phyloP scores from a whole-genome alignment of 2,113 vertebrate genomes.

The Sphyrna mokarran region DNA sequence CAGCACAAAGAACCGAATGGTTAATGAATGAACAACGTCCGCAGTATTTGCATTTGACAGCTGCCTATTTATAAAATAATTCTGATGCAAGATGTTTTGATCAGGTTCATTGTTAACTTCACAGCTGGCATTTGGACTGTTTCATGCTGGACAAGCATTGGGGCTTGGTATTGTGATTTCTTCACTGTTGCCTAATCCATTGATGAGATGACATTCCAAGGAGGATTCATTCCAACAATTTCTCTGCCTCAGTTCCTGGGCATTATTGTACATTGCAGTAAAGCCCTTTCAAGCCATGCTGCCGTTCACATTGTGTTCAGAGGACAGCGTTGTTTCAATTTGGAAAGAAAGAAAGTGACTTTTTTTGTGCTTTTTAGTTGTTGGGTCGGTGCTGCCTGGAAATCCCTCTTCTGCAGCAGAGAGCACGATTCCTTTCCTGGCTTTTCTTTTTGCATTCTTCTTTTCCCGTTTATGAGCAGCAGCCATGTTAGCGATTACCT shows the following conservation, averaged over 20 bases:
- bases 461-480: slow-evolving; percentile 65
- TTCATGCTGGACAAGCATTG: not conserved
- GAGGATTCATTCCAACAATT: not conserved
- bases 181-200: not conserved
- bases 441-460: slow-evolving; percentile 60
- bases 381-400: slow-evolving; percentile 41
- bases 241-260: not conserved
- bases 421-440: slow-evolving; percentile 39
- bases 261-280: not conserved
- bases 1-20: not conserved
- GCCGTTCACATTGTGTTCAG: slow-evolving; percentile 49
- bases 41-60: not conserved
- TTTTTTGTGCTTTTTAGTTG: slow-evolving; percentile 68
- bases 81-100: not conserved
- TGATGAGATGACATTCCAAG: not conserved
- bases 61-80: not conserved
- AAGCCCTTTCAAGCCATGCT: slow-evolving; percentile 33
- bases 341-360: slow-evolving; percentile 68
- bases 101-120: not conserved
- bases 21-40: not conserved
- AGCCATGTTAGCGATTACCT: slow-evolving; percentile 76
- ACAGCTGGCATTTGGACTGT: not conserved
- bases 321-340: slow-evolving; percentile 62
- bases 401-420: slow-evolving; percentile 51
- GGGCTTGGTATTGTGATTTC: not conserved